Percentiles rank a stretch among this genome's conserved stretches.
Conservation (phyloP, 2,888 invertebrate genomes). For the Trisateles emortualis region DNA sequence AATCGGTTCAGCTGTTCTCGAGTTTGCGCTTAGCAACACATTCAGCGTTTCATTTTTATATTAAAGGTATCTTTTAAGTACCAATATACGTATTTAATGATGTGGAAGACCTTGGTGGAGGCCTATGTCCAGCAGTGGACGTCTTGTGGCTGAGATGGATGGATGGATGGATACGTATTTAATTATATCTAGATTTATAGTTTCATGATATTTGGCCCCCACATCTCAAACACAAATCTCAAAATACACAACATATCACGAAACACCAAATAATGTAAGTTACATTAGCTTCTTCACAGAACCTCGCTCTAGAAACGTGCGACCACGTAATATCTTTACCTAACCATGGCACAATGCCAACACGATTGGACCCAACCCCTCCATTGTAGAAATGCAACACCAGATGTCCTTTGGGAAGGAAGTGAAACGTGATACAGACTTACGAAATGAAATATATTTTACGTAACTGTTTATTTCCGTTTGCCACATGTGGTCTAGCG, state of each 20-base stretch:
- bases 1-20: no score
- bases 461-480: neutral
- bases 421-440: neutral
- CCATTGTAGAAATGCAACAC: constrained; percentile 23
- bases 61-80: no score
- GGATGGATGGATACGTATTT: no score
- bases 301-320: constrained; percentile 41
- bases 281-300: constrained; percentile 24
- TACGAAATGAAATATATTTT: neutral
- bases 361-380: constrained; percentile 14
- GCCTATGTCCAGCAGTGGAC: no score
- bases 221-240: no score
- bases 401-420: constrained; percentile 4
- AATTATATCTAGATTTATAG: no score
- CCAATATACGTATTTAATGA: no score
- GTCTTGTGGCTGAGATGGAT: no score
- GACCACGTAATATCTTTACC: constrained; percentile 36
- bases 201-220: no score
- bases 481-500: neutral
- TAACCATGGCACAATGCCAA: constrained; percentile 39
- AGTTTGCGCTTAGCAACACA: no score
- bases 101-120: no score
- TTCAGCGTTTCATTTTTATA: no score
- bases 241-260: neutral
- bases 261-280: constrained; percentile 21